A percentile compares a stretch with the other conserved stretches of the same genome.
These are phyloP conservation scores for Cerastis leucographa DNA, from an alignment of 2,888 invertebrate genomes.

Conservation along the genomic window DNA sequence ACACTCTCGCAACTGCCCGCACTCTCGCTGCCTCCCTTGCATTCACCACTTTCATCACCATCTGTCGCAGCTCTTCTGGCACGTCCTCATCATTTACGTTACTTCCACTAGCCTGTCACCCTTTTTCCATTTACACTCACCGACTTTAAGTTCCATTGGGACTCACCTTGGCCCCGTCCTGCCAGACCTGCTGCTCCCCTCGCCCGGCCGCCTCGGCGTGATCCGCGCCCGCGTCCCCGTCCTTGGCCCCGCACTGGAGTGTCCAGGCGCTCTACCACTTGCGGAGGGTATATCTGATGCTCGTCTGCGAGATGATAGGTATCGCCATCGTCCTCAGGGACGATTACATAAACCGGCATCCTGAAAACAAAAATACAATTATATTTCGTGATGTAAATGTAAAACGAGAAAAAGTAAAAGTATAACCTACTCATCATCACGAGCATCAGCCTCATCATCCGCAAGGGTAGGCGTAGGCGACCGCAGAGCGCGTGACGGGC, in stretches of 20 bases:
- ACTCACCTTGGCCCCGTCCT: too few species aligned
- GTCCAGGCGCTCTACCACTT: background rate
- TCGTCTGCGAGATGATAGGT: background rate
- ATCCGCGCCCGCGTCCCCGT: background rate
- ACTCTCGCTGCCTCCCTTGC: background rate
- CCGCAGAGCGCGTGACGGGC: too few species aligned
- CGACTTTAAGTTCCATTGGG: too few species aligned
- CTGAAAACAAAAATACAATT: too few species aligned
- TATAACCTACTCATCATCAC: too few species aligned
- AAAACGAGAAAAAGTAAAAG: too few species aligned
- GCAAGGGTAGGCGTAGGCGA: too few species aligned
- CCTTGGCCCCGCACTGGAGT: background rate
- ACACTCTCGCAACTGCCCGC: constrained; percentile 5
- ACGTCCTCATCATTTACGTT: background rate
- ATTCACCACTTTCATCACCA: background rate
- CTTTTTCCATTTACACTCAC: too few species aligned
- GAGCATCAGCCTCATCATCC: too few species aligned
- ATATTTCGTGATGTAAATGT: too few species aligned
- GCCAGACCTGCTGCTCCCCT: background rate
- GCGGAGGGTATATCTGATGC: background rate
- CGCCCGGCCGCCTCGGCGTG: background rate
- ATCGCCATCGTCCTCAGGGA: background rate
- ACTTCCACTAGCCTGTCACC: too few species aligned
- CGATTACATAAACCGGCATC: too few species aligned
- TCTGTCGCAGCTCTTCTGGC: background rate